phyloP scores from a whole-genome alignment of 1,140 invertebrate species.

The Vanessa atalanta region DNA sequence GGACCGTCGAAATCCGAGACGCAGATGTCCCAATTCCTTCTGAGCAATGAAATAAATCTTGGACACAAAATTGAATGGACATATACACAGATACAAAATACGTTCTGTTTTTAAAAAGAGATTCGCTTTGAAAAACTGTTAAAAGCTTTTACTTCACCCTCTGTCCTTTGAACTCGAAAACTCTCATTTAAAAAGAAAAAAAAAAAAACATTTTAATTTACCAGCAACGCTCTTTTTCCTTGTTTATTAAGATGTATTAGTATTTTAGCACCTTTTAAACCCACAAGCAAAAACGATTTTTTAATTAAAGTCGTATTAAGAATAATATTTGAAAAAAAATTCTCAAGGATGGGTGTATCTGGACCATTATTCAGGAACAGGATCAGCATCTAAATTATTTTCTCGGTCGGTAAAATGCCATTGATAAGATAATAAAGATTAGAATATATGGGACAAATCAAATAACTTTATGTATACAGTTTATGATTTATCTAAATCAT shows the following conservation, averaged over 20 bases:
- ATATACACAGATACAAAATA: constrained; percentile 41
- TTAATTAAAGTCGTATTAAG: neutral
- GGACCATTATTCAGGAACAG: too few relatives aligned
- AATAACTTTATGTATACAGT: too few relatives aligned
- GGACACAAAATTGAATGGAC: constrained; percentile 33
- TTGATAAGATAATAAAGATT: too few relatives aligned
- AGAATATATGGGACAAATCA: too few relatives aligned
- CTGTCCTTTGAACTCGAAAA: constrained; percentile 12
- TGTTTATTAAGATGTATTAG: neutral
- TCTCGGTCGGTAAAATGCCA: too few relatives aligned
- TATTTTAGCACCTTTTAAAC: neutral
- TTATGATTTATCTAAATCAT: too few relatives aligned
- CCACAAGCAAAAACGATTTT: too few relatives aligned
- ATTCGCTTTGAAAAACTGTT: constrained; percentile 27
- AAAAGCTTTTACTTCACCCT: constrained; percentile 32
- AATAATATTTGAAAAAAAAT: too few relatives aligned
- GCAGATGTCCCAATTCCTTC: constrained; percentile 45
- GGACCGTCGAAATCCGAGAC: constrained; percentile 31
- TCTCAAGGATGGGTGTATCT: too few relatives aligned
- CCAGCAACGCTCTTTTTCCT: neutral
- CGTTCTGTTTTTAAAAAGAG: constrained; percentile 24
- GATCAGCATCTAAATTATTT: too few relatives aligned
- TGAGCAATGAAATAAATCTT: constrained; percentile 57
- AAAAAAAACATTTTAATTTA: neutral
- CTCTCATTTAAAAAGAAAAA: neutral